Percentiles rank a stretch among this genome's conserved stretches.
Evolutionary conservation across 2,113 vertebrate species (phyloP).

Genomic region (Saguinus imperator): DNA sequence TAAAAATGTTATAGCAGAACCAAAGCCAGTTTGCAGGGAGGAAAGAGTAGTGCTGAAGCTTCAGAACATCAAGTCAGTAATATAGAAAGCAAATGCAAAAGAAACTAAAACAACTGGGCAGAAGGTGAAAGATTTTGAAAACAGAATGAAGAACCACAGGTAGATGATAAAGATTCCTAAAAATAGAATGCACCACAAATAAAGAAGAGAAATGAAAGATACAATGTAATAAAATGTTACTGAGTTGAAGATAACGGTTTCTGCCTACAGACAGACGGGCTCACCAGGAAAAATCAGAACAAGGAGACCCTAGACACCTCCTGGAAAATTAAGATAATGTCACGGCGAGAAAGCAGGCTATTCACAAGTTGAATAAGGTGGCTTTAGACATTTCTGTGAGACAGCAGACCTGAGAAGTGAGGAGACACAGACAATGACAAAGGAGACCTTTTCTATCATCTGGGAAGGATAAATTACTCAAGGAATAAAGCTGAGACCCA

Average conservation of each 20-base stretch:
- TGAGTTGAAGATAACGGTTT: neutral
- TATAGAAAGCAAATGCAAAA: neutral
- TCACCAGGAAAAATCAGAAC: neutral
- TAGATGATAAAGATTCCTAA: constrained; percentile 32
- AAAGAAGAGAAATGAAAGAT: constrained; percentile 28
- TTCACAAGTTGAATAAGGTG: neutral
- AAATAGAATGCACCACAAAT: constrained; percentile 43
- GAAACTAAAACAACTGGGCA: neutral
- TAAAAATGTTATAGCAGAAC: neutral
- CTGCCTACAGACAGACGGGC: constrained; percentile 1
- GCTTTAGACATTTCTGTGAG: neutral
- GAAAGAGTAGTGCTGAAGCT: neutral
- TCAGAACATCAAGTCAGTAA: neutral
- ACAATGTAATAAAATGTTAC: neutral
- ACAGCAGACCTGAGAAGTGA: neutral
- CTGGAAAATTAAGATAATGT: constrained; percentile 16
- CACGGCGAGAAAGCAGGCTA: neutral
- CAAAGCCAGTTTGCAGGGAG: neutral
- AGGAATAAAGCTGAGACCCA: neutral
- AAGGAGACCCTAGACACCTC: neutral
- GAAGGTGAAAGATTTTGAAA: constrained; percentile 34
- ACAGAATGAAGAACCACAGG: neutral
- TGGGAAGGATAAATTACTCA: neutral
- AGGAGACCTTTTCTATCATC: neutral
- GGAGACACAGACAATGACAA: accelerated